Evolutionary conservation across 1,140 invertebrate species (phyloP).

Genomic region (Dendroctonus ponderosae): DNA sequence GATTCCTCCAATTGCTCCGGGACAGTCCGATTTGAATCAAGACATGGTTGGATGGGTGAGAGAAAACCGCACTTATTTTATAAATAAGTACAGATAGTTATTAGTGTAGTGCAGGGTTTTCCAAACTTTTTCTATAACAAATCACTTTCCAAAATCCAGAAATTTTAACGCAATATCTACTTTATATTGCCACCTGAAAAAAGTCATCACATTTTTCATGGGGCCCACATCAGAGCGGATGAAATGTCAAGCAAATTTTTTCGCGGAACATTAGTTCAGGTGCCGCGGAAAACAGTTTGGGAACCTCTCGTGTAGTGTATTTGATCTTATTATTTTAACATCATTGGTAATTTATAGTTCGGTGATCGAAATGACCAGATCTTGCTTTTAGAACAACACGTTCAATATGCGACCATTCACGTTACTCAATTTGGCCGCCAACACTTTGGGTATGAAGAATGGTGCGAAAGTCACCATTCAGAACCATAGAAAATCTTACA

Average conservation of each 20-base stretch:
- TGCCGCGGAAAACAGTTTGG: not conserved
- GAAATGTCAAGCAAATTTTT: slow-evolving; percentile 1
- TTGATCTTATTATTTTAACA: not conserved
- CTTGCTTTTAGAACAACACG: slow-evolving; percentile 57
- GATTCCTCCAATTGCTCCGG: slow-evolving; percentile 50
- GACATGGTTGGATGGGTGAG: slow-evolving; percentile 51
- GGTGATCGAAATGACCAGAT: slow-evolving; percentile 7
- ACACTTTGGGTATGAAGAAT: slow-evolving; percentile 54
- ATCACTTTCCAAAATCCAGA: no score
- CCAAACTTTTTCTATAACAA: no score
- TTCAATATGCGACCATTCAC: slow-evolving; percentile 63
- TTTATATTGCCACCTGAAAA: no score
- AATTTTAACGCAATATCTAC: no score
- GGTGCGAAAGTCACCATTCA: slow-evolving; percentile 55
- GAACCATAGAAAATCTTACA: slow-evolving; percentile 47
- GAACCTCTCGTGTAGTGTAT: not conserved
- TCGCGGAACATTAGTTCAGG: not conserved
- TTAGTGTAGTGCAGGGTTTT: not conserved
- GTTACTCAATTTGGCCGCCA: slow-evolving; percentile 60
- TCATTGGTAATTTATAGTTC: not conserved
- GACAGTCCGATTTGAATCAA: slow-evolving; percentile 46
- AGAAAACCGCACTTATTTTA: slow-evolving; percentile 6
- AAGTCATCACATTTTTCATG: no score
- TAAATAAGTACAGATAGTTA: slow-evolving; percentile 8
- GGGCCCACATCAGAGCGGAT: no score